Evolutionary conservation across 2,797 vertebrate genomes (phyloP).

Genomic region (Coregonus suidteri): DNA sequence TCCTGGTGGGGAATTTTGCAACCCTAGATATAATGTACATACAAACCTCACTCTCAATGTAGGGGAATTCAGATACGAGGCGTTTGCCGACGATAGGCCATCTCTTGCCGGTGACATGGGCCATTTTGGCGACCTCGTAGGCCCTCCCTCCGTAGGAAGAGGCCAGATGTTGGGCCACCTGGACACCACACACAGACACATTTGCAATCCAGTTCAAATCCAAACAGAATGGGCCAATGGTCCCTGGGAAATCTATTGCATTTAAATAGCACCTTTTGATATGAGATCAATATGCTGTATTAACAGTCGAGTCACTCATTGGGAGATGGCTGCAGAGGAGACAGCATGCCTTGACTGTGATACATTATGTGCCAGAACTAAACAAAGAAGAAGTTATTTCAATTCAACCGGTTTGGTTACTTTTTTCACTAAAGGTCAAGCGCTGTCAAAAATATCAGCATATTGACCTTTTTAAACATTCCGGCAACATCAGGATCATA

Average conservation of each 20-base stretch:
- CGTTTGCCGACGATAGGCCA: conserved; percentile 95
- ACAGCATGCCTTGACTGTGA: conserved; percentile 80
- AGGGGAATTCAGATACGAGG: conserved; percentile 93
- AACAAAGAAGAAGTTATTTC: conserved; percentile 84
- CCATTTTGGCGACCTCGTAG: conserved; percentile 86
- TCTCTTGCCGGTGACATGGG: conserved; percentile 89
- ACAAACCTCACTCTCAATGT: conserved; percentile 61
- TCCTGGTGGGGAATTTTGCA: too few species aligned
- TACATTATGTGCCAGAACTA: conserved; percentile 83
- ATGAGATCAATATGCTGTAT: conserved; percentile 78
- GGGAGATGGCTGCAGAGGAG: conserved; percentile 73
- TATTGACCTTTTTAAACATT: conserved; percentile 90
- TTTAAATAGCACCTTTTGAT: conserved; percentile 80
- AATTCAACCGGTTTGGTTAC: conserved; percentile 85
- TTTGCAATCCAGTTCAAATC: conserved; percentile 69
- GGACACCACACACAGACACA: conserved; percentile 18
- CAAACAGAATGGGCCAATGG: conserved; percentile 63
- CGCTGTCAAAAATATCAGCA: conserved; percentile 85
- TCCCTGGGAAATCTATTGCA: conserved; percentile 68
- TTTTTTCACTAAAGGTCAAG: conserved; percentile 83
- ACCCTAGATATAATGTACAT: too few species aligned
- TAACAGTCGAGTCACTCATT: conserved; percentile 82
- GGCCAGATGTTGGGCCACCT: conserved; percentile 92
- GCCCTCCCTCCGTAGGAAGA: conserved; percentile 85
- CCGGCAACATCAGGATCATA: conserved; percentile 81